phyloP scores from a whole-genome alignment of 2,113 vertebrate species.

The Mystacornis crossleyi region DNA sequence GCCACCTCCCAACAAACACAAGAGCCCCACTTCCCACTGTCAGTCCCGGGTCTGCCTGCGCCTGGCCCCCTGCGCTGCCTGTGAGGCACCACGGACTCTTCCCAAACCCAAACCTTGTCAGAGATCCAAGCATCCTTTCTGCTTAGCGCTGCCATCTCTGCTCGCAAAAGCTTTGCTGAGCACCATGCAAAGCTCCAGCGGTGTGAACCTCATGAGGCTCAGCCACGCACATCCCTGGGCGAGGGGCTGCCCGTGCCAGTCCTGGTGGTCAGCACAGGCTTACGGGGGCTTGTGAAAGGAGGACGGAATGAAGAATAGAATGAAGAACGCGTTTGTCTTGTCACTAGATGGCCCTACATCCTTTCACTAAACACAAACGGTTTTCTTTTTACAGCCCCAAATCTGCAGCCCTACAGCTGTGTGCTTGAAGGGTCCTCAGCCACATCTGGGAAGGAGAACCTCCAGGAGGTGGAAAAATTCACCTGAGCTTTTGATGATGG shows the following conservation, averaged over 20 bases:
- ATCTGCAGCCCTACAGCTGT: not conserved
- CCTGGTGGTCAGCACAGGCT: not conserved
- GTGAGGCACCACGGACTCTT: not conserved
- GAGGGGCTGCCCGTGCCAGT: not conserved
- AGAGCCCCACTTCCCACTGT: not conserved
- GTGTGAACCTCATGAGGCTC: not conserved
- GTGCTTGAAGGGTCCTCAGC: not conserved
- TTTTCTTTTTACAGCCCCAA: not conserved
- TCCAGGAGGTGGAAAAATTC: not conserved
- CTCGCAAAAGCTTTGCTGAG: not conserved
- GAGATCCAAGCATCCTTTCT: not conserved
- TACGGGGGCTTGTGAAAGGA: not conserved
- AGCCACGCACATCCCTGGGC: not conserved
- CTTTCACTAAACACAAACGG: not conserved
- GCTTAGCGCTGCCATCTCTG: fast-evolving
- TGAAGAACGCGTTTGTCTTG: not conserved
- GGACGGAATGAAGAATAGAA: not conserved
- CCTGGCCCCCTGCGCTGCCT: fast-evolving
- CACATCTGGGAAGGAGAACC: not conserved
- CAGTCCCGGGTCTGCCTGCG: fast-evolving
- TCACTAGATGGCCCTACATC: conserved; percentile 75
- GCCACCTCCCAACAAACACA: not conserved
- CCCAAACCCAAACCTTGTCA: not conserved
- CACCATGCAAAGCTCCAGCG: fast-evolving
- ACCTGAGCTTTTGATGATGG: not conserved